Conservation (phyloP, 2,113 vertebrate genomes). For the human region GRCh38 chr13:78455501-78456000, state of each 20-base stretch:
- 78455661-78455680: conserved; percentile 77
- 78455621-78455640: conserved; percentile 80
- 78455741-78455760: conserved; percentile 64
- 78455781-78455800: neutral
- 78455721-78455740: neutral
- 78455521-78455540: conserved; percentile 79
- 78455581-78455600: conserved; percentile 71
- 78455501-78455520: conserved; percentile 83
- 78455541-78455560: conserved; percentile 52
- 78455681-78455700: conserved; percentile 80
- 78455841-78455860: neutral
- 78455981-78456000: too few relatives aligned
- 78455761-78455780: conserved; percentile 43
- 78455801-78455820: neutral
- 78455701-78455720: conserved; percentile 62
- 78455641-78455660: conserved; percentile 82
- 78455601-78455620: conserved; percentile 83
- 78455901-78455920: neutral
- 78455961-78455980: too few relatives aligned
- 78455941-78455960: neutral
- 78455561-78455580: neutral
- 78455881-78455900: neutral
- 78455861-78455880: neutral
- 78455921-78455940: neutral
- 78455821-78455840: neutral